Evolutionary conservation across 1,140 invertebrate genomes (phyloP), one percentile per base, ranked within the genome.

Genomic region (Papilio xuthus): DNA sequence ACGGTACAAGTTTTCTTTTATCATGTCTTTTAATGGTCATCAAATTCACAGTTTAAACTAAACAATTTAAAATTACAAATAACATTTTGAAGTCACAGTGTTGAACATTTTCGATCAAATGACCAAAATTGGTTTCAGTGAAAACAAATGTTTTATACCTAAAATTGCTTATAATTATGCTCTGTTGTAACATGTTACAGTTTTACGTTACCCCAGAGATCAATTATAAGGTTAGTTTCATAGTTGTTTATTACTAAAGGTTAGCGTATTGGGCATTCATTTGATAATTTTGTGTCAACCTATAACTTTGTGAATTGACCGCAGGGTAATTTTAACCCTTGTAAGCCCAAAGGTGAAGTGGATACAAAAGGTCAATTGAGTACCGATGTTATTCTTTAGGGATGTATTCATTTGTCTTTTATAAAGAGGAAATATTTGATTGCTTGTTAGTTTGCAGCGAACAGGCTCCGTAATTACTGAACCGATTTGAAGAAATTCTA

Each of bases 151-250:
- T 73, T 26, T 50, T 72, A 9, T 73, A 73, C 71, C n/a, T 44
- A 23, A 76, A 76, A 41, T 41, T 76, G 53, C 37, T 76, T 41
- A 76, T 41, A 76, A 76, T 60, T 76, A 41, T 63, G 7, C 10
- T 13, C 18, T n/a, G 50, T n/a, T 63, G 63, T 63, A 53, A 32
- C 53, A 28, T 60, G 53, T 76, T 63, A 60, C 74, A 23, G 18
- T 60, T 76, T 67, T 60, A 76, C 37, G 32, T 32, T 28, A 42
- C 74, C 53, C 74, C 10, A 12, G 74, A 76, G 50, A 63, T 63
- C 53, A 56, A 76, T 76, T 76, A 76, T 42, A 76, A 76, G 42
- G 50, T 76, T 60, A 76, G 53, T 76, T 53, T 76, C 10, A 76
- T 41, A 41, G 74, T 13, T 56, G 44, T 32, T 53, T 53, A 50